A percentile compares a stretch with the other conserved stretches of the same genome.
phyloP scores from a whole-genome alignment of 35 echinoderm and acorn worm species.

The Apostichopus californicus region DNA sequence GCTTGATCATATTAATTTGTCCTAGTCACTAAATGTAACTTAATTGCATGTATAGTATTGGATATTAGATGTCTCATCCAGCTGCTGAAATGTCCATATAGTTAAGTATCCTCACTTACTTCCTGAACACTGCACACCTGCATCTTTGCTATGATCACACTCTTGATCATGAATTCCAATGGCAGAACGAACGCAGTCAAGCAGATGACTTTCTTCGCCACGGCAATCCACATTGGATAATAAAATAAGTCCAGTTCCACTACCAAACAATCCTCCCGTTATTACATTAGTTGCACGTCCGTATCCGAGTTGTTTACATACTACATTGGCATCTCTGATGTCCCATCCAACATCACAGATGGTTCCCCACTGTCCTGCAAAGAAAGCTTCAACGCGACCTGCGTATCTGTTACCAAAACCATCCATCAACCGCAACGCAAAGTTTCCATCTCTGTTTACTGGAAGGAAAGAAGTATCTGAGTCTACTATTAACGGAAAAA shows the following conservation, averaged over 20 bases:
- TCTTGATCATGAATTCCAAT: not conserved
- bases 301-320: constrained; percentile 11
- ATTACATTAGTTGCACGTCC: not conserved
- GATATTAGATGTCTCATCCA: too few species aligned
- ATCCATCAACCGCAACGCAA: not conserved
- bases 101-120: not conserved
- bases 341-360: constrained; percentile 17
- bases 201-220: not conserved
- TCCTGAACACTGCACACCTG: not conserved
- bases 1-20: too few species aligned
- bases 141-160: not conserved
- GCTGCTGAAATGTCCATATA: too few species aligned
- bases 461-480: not conserved
- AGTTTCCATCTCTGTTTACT: not conserved
- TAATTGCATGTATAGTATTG: too few species aligned
- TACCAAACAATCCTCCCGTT: not conserved
- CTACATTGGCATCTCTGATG: not conserved
- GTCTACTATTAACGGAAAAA: too few species aligned
- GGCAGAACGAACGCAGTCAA: not conserved
- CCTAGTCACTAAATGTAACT: too few species aligned
- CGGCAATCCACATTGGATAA: not conserved
- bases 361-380: constrained; percentile 15
- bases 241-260: constrained; percentile 4
- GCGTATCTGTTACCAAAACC: not conserved
- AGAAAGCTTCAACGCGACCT: not conserved